phyloP scores from a whole-genome alignment of 1,140 invertebrate genomes.

The Gonatopus flavifemur region DNA sequence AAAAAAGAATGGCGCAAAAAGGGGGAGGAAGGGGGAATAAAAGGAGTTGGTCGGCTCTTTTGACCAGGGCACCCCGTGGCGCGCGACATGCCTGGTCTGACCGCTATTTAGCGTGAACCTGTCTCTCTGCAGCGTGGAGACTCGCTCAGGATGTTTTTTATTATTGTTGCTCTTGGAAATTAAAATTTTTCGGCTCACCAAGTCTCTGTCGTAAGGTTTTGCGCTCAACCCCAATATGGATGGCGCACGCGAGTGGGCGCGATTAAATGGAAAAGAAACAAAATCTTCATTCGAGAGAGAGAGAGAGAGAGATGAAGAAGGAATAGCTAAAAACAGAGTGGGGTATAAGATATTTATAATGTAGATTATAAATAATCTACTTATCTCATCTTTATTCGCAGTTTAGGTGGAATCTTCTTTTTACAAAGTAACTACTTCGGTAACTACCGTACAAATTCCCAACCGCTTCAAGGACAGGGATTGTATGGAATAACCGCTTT shows the following conservation, averaged over 20 bases:
- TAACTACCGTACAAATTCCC: too few relatives aligned
- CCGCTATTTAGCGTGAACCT: slow-evolving; percentile 50
- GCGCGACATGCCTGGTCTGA: slow-evolving; percentile 46
- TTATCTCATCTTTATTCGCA: too few relatives aligned
- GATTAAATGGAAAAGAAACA: slow-evolving; percentile 9
- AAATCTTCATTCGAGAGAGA: slow-evolving; percentile 8
- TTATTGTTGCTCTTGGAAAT: slow-evolving; percentile 32
- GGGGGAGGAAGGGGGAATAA: slow-evolving; percentile 15
- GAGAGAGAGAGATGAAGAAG: neutral
- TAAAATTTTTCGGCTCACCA: slow-evolving; percentile 11
- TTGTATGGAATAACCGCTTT: too few relatives aligned
- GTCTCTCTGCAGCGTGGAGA: slow-evolving; percentile 18
- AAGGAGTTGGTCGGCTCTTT: slow-evolving; percentile 40
- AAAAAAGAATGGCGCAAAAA: slow-evolving; percentile 18
- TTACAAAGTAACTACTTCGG: too few relatives aligned
- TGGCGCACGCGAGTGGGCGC: slow-evolving; percentile 3
- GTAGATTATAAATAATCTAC: too few relatives aligned
- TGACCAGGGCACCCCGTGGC: slow-evolving; percentile 40
- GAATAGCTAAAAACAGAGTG: too few relatives aligned
- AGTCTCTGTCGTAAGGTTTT: too few relatives aligned
- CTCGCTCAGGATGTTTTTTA: slow-evolving; percentile 16
- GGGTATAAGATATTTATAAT: too few relatives aligned
- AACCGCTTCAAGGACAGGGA: too few relatives aligned
- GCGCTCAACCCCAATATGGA: too few relatives aligned
- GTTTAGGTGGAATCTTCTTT: too few relatives aligned